These are phyloP conservation scores for Camponotus fellah DNA, from an alignment of 2,888 invertebrate genomes.

Conservation along the genomic window DNA sequence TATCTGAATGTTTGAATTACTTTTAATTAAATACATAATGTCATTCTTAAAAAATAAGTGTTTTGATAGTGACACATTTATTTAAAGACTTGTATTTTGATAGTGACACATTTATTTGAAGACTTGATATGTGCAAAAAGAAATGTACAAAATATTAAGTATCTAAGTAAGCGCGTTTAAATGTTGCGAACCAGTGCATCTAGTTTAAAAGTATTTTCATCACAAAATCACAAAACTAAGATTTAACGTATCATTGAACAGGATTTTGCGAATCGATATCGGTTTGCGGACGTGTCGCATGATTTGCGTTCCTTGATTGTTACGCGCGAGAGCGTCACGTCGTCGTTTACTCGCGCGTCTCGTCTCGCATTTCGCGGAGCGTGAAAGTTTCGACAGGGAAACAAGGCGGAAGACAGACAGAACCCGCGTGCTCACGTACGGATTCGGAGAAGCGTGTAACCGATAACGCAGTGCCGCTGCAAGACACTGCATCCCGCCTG, in stretches of 20 bases:
- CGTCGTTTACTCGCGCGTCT: constrained; percentile 39
- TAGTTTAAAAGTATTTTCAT: not conserved
- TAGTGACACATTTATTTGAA: not conserved
- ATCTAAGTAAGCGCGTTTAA: not conserved
- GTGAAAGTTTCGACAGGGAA: constrained; percentile 56
- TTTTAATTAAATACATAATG: not conserved
- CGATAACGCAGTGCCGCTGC: constrained; percentile 68
- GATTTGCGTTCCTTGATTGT: constrained; percentile 26
- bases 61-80: not conserved
- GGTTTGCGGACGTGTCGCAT: constrained; percentile 19
- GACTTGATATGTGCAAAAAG: not conserved
- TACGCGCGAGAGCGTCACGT: constrained; percentile 26
- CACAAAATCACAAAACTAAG: not conserved
- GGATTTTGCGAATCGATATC: constrained; percentile 22
- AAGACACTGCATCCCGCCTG: constrained; percentile 60
- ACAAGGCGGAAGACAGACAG: constrained; percentile 28
- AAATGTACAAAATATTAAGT: not conserved
- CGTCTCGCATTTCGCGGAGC: constrained; percentile 34
- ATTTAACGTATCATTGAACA: not conserved
- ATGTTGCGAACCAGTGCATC: not conserved
- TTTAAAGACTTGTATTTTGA: not conserved
- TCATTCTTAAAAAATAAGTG: not conserved
- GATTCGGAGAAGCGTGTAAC: constrained; percentile 68
- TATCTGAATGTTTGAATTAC: not conserved
- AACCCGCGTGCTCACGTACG: constrained; percentile 36